phyloP scores from a whole-genome alignment of 1,140 invertebrate species.

The Wasmannia auropunctata region DNA sequence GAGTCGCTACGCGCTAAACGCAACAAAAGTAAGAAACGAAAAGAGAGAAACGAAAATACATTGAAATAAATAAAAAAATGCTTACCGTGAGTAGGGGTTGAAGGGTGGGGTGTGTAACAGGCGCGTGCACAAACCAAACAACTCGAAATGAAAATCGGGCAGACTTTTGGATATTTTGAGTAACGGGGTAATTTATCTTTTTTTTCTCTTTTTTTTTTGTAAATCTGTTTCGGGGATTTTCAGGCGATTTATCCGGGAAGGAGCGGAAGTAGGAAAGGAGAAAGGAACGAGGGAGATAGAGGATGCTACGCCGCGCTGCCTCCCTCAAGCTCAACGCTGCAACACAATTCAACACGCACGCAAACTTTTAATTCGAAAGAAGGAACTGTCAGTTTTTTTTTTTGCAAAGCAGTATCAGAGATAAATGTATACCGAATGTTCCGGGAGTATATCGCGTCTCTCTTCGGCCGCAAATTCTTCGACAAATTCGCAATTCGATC shows the following conservation, averaged over 20 bases:
- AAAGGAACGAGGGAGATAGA: constrained; percentile 72
- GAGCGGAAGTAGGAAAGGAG: constrained; percentile 55
- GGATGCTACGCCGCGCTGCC: constrained; percentile 85
- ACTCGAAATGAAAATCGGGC: constrained; percentile 86
- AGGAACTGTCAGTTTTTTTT: constrained; percentile 34
- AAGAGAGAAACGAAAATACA: constrained; percentile 79
- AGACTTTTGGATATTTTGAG: constrained; percentile 81
- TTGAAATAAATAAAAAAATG: constrained; percentile 85
- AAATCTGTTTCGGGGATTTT: constrained; percentile 74
- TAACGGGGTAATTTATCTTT: constrained; percentile 37
- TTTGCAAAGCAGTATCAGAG: constrained; percentile 28
- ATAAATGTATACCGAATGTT: constrained; percentile 28
- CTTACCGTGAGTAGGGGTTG: constrained; percentile 85
- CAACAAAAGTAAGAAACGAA: constrained; percentile 74
- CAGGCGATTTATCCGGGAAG: constrained; percentile 68
- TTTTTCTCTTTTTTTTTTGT: constrained; percentile 67
- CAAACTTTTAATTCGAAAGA: constrained; percentile 81
- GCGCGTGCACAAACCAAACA: constrained; percentile 86
- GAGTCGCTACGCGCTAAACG: constrained; percentile 62
- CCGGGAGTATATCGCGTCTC: not conserved
- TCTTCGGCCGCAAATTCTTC: constrained; percentile 4
- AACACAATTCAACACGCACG: constrained; percentile 86
- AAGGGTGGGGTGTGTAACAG: constrained; percentile 85
- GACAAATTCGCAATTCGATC: constrained; percentile 55
- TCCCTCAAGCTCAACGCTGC: constrained; percentile 86